Conservation (phyloP, 2,113 vertebrate genomes). For the Notarius lentiginosus region DNA sequence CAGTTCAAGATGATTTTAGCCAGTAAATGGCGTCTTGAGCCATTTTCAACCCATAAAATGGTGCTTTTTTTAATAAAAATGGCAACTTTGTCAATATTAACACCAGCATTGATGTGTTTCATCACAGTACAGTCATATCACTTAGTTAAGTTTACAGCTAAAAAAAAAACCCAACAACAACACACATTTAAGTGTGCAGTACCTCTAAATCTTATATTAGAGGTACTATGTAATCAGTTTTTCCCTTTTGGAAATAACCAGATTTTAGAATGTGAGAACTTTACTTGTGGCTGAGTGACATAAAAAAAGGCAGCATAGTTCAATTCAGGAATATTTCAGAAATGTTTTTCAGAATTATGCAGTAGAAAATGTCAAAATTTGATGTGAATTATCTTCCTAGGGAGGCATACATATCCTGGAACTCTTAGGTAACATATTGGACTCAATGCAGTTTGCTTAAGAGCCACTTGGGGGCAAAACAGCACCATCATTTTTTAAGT, state of each 20-base stretch:
- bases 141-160: no score
- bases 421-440: constrained; percentile 6
- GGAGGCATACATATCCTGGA: not conserved
- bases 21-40: no score
- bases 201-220: no score
- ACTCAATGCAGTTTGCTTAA: constrained; percentile 65
- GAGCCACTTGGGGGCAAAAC: constrained; percentile 77
- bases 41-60: no score
- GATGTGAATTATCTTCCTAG: not conserved
- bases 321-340: not conserved
- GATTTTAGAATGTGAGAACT: not conserved
- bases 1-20: no score
- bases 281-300: not conserved
- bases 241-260: not conserved
- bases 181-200: no score
- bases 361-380: not conserved
- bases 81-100: no score
- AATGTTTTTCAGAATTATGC: not conserved
- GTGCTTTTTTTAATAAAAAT: no score
- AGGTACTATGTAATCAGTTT: not conserved
- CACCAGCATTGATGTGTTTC: no score
- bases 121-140: no score
- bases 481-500: constrained; percentile 61
- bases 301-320: not conserved
- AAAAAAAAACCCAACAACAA: no score